phyloP scores from a whole-genome alignment of 1,140 invertebrate species.

The Limonius californicus region DNA sequence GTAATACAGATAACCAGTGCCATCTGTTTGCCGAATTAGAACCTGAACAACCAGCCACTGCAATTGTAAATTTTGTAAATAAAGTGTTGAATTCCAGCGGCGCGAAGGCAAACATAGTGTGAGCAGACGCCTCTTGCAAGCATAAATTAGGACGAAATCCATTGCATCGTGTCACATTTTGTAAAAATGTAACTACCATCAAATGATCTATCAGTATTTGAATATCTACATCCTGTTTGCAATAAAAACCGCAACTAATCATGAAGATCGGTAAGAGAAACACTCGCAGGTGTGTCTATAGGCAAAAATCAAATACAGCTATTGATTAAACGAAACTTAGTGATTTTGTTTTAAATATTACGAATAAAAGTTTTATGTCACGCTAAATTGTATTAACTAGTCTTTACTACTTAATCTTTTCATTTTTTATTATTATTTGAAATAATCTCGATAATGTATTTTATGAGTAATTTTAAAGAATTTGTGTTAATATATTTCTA shows the following conservation, averaged over 20 bases:
- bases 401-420: slow-evolving; percentile 12
- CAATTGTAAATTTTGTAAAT: slow-evolving; percentile 94
- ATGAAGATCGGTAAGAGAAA: no score
- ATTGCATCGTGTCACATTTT: no score
- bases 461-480: background rate
- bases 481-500: background rate
- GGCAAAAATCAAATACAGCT: no score
- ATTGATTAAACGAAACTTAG: no score
- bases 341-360: background rate
- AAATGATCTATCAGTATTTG: no score
- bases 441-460: background rate
- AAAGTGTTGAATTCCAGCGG: slow-evolving; percentile 73
- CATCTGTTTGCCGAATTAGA: slow-evolving; percentile 95
- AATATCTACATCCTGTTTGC: no score
- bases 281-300: no score
- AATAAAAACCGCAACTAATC: no score
- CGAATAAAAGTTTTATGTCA: background rate
- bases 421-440: background rate
- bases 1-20: slow-evolving; percentile 87
- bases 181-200: no score
- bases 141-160: background rate
- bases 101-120: slow-evolving; percentile 56
- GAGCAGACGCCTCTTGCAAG: slow-evolving; percentile 27
- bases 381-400: slow-evolving; percentile 11
- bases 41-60: slow-evolving; percentile 89